phyloP scores from a whole-genome alignment of 2,797 vertebrate genomes.

The Gobio occitaniae region DNA sequence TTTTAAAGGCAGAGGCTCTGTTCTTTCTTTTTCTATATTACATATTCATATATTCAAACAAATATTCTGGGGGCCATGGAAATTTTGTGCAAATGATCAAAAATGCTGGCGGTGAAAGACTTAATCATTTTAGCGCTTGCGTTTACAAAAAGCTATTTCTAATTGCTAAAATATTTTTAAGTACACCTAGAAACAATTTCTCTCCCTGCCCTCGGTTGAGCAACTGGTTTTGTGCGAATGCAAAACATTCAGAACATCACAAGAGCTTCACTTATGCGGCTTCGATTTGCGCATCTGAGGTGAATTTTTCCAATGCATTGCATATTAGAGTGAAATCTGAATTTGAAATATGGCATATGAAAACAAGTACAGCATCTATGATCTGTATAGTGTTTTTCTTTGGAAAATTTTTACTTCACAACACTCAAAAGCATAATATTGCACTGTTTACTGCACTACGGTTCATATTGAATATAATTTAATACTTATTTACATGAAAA shows the following conservation, averaged over 20 bases:
- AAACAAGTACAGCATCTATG: not conserved
- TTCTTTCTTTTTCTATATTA: no score
- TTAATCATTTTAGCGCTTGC: not conserved
- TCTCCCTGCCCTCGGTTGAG: not conserved
- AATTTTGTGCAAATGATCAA: not conserved
- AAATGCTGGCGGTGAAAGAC: not conserved
- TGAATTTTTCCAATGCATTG: not conserved
- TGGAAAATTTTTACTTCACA: no score
- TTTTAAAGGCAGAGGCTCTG: no score
- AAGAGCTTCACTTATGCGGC: not conserved
- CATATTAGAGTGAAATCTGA: not conserved
- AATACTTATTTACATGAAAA: no score
- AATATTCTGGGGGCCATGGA: not conserved
- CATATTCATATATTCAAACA: no score
- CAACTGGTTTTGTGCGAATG: slow-evolving; percentile 11
- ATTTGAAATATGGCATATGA: not conserved
- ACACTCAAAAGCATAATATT: no score
- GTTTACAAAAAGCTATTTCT: not conserved
- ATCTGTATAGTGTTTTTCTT: no score
- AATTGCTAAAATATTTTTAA: not conserved
- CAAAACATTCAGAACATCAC: not conserved
- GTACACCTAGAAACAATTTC: not conserved
- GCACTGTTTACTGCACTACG: no score
- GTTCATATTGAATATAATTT: no score
- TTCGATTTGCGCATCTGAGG: not conserved